Base-by-base conservation (phyloP, 2,797 vertebrate genomes). In the Momotus momota region DNA sequence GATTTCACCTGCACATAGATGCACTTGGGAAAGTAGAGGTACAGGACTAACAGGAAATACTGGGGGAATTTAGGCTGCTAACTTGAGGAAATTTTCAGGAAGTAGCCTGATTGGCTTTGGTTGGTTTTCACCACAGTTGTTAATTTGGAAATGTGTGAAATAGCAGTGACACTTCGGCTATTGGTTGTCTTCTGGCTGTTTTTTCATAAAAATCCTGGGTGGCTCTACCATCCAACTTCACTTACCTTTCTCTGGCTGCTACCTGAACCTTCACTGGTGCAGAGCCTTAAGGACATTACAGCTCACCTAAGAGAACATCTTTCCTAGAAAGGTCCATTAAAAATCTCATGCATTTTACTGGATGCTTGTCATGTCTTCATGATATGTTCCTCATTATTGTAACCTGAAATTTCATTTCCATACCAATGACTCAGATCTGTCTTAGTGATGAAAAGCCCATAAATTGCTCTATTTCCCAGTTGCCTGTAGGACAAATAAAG, bases 371-470 rank as follows among this genome's bases (percentile, higher is more conserved):
- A 31, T 62, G 40, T 41, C 52, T 26, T 73, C 22, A 11, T 74
- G 66, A 94, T 61, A 35, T 35, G 87, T 72, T 83, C 48, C 43
- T 87, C 31, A 74, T 80, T 91, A 79, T 38, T 67, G 65, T 81
- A 91, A 81, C 41, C 48, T 95, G 92, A 91, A 95, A 94, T 91
- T 85, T 95, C 49, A 85, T 79, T 94, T 95, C 57, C 78, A 73
- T 73, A 41, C 58, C 85, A 81, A 26, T 55, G 70, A 65, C 35
- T 90, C 49, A 75, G 38, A 55, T 55, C 35, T 84, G 35, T 33
- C 58, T 86, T 65, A 29, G 10, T 61, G 62, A 94, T 74, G 45
- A n/a, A 84, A 92, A 91, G 60, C 41, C 31, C 73, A 60, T 52
- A 83, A 94, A 73, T n/a, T 38, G 52, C 23, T 58, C 27, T 62